These are phyloP conservation scores for Syritta pipiens DNA, from an alignment of 2,888 invertebrate genomes.

Conservation along the genomic window DNA sequence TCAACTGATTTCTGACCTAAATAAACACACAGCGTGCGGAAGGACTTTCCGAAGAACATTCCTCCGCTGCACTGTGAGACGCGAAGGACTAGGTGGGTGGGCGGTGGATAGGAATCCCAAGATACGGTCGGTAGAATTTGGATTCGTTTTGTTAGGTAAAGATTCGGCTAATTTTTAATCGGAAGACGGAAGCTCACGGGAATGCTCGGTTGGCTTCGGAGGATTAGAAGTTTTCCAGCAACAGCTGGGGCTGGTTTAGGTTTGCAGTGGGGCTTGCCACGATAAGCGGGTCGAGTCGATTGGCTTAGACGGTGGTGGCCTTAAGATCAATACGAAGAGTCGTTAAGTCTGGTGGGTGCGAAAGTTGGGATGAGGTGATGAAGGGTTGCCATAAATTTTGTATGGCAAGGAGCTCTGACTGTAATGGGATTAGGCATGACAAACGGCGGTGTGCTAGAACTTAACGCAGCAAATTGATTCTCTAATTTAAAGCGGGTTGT, in stretches of 20 bases:
- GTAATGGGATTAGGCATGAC: no score
- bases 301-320: not conserved
- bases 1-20: conserved; percentile 58
- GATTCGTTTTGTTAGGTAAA: conserved; percentile 39
- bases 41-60: not conserved
- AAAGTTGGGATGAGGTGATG: no score
- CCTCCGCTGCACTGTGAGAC: not conserved
- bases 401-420: no score
- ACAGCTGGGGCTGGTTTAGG: conserved; percentile 33
- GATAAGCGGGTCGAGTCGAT: not conserved
- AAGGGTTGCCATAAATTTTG: no score
- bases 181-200: conserved; percentile 25
- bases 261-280: no score
- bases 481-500: no score
- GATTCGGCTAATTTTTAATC: conserved; percentile 56
- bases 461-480: no score
- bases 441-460: no score
- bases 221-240: conserved; percentile 60
- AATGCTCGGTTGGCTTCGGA: conserved; percentile 26
- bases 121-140: conserved; percentile 10
- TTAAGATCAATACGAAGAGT: no score
- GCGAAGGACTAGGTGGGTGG: not conserved
- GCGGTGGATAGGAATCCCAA: conserved; percentile 16
- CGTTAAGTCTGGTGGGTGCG: no score
- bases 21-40: conserved; percentile 30